Conservation (phyloP, 2,797 vertebrate genomes). For the Hemibagrus guttatus region DNA sequence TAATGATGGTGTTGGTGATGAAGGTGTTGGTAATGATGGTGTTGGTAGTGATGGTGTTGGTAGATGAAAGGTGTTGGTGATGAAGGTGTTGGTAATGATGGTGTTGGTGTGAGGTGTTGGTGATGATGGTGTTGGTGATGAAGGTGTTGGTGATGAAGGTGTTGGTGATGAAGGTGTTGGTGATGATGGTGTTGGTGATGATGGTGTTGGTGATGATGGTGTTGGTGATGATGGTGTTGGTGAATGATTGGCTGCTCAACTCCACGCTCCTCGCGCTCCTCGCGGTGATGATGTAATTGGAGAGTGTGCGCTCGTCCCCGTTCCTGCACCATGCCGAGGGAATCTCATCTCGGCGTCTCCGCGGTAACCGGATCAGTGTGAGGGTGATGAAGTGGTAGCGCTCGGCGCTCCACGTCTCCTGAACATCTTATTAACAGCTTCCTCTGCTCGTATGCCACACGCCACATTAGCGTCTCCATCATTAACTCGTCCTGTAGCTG, state of each 20-base stretch:
- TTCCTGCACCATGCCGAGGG: background rate
- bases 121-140: no score
- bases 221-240: background rate
- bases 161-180: no score
- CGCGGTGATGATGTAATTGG: slow-evolving; percentile 45
- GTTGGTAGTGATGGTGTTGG: no score
- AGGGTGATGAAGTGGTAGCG: slow-evolving; percentile 4
- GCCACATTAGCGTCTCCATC: background rate
- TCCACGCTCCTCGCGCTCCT: slow-evolving; percentile 3
- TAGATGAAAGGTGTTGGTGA: no score
- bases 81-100: no score
- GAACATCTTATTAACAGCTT: slow-evolving; percentile 12
- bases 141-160: no score
- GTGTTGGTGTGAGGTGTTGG: no score
- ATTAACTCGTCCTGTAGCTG: background rate
- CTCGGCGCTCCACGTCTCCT: background rate
- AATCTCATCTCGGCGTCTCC: background rate
- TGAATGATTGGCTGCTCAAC: no score
- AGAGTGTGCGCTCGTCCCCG: slow-evolving; percentile 31
- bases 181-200: no score
- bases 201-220: no score
- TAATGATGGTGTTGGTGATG: no score
- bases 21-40: no score
- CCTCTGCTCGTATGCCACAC: background rate
- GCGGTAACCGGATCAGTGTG: background rate